These are phyloP conservation scores for Deilephila porcellus DNA, from an alignment of 2,888 invertebrate species.

Conservation along the genomic window DNA sequence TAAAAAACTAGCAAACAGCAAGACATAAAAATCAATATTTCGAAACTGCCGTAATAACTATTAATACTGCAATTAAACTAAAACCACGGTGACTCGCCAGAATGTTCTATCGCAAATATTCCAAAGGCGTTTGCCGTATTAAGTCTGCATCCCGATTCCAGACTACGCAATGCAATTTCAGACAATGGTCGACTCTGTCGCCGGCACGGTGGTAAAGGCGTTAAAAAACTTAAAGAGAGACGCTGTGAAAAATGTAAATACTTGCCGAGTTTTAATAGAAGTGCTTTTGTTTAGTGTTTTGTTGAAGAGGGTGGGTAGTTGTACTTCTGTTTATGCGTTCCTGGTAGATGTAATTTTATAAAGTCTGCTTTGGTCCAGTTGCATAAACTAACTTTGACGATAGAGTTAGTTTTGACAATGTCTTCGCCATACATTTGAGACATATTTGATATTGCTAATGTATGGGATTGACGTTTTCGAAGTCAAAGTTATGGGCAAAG, in stretches of 20 bases:
- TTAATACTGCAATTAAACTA: neutral
- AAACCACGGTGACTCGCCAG: neutral
- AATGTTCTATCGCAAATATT: slow-evolving; percentile 1
- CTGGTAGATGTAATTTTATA: too few species aligned
- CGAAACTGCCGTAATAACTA: neutral
- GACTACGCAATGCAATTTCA: slow-evolving; percentile 51
- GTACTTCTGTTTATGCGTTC: too few species aligned
- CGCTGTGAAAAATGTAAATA: slow-evolving; percentile 10
- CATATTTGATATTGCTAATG: too few species aligned
- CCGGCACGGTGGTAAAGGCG: neutral
- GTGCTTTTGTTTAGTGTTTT: neutral
- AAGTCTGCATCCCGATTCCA: slow-evolving; percentile 36
- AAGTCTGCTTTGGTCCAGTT: too few species aligned
- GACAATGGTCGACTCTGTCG: slow-evolving; percentile 35
- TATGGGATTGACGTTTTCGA: too few species aligned
- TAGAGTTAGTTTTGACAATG: too few species aligned
- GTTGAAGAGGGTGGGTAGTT: neutral
- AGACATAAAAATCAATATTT: too few species aligned
- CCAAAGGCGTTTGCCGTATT: neutral
- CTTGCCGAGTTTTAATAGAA: neutral
- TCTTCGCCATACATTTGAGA: too few species aligned
- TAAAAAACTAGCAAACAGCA: too few species aligned
- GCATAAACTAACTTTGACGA: too few species aligned
- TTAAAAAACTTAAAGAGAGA: slow-evolving; percentile 19
- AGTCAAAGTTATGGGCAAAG: too few species aligned